A percentile compares a stretch with the other conserved stretches of the same genome.
Conservation (phyloP, 2,888 invertebrate species). For the Acanthosepion esculentum region DNA sequence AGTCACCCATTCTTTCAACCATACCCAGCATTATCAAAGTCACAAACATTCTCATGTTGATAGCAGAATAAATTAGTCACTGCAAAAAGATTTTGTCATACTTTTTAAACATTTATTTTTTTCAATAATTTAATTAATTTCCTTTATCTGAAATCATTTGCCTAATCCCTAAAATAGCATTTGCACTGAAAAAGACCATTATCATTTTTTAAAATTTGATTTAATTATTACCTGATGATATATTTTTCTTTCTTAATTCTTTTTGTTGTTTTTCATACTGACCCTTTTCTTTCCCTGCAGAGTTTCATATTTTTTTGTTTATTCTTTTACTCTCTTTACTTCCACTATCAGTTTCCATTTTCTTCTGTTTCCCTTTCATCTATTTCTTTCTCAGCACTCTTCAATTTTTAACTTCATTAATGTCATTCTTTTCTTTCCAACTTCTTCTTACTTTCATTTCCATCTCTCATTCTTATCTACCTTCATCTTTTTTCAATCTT, state of each 20-base stretch:
- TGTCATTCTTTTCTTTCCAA: not conserved
- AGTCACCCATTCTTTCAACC: too few relatives aligned
- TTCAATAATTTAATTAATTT: not conserved
- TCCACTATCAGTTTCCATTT: not conserved
- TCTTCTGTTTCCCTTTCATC: not conserved
- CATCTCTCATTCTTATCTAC: not conserved
- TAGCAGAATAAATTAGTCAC: not conserved
- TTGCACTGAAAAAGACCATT: not conserved
- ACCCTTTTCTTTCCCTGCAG: not conserved
- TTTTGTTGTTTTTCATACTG: too few relatives aligned
- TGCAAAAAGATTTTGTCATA: not conserved
- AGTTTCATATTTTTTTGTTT: not conserved
- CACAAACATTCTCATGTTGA: not conserved
- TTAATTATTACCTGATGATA: not conserved
- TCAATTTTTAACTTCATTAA: not conserved
- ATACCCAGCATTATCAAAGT: not conserved
- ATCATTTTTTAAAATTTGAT: not conserved
- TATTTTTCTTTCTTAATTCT: not conserved
- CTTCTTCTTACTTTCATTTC: not conserved
- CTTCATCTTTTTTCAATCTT: not conserved
- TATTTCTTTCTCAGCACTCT: not conserved
- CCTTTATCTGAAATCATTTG: not conserved
- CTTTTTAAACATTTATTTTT: not conserved
- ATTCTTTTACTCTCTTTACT: not conserved
- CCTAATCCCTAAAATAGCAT: not conserved